Base-by-base conservation (phyloP, 2,797 vertebrate genomes). In the Gymnodraco acuticeps region DNA sequence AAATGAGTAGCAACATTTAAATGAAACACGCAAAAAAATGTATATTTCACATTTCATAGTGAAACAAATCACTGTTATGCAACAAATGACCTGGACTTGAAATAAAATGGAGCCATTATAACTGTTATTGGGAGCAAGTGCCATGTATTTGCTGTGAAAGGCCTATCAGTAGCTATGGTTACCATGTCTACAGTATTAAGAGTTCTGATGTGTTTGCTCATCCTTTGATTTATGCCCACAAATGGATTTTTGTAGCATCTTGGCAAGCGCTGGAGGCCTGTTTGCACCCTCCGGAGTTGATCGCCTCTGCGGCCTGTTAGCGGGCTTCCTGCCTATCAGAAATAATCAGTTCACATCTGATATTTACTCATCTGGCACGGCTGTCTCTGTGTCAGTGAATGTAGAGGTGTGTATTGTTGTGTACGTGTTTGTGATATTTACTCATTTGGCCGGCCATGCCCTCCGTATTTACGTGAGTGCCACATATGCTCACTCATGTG, bases 401-500 rank as follows among this genome's bases (percentile, higher is more conserved):
- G 54, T 4, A 9, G 33, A 46, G 51, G 66, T 78, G 82, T 70
- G 50, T 43, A 19, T 55, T 55, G 46, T 14, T 70, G 67, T 72
- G 56, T 31, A 15, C 48, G 14, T 75, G 73, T 70, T 70, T 82
- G 65, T 87, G 78, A 82, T 80, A 78, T 83, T 80, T 82, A 64
- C 59, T 78, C 60, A 78, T 78, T 75, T 85, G 75, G 54, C 75
- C 62, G 51, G 58, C 76, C 61, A 42, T 15, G 42, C 45, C 75
- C 73, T 71, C 64, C 68, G 67, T 67, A 67, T 75, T 72, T 61
- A 81, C 47, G 6, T 41, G 64, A 64, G 62, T 55, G 31, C 59
- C 41, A 5, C 43, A 19, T 4, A 33, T 52, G 64, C 1, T 23
- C 73, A 53, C 56, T 54, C 55, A 16, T 59, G 55, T 45, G 78